Base-by-base conservation (phyloP, 2,113 vertebrate genomes). In the Oryctolagus cuniculus region DNA sequence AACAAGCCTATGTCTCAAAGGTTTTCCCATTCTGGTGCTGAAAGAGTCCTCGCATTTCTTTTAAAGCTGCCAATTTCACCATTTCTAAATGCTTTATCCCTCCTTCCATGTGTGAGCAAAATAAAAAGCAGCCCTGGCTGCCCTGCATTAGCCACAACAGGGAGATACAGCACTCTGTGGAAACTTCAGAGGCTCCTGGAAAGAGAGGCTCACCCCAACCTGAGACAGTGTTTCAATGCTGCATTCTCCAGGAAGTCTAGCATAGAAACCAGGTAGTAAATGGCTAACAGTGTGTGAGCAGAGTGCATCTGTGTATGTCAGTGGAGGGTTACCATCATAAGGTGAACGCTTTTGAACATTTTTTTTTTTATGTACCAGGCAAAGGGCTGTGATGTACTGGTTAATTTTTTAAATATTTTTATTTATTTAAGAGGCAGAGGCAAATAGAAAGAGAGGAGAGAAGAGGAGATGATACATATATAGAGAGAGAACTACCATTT, bases 1-100 rank as follows among this genome's bases (percentile, higher is more conserved):
- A 89, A 95, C 92, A 96, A 96, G 94, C 55, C 83, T 95, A 53
- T 97, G 96, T 96, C 94, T 96, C 97, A 97, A 92, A 96, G 96
- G 96, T 96, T 96, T 97, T 95, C 94, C 95, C 87, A 91, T 92
- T 95, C 80, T 89, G 87, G 91, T 87, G 89, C 78, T 94, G 88
- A 96, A 81, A 89, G 78, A 92, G 82, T 86, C 78, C 74, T 83
- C 87, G 25, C 55, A 79, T 85, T 96, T 93, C 87, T 97, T 90
- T 55, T 92, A 69, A 94, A 94, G 82, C 95, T 97, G 92, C 83
- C 97, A 96, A 95, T 96, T 97, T 94, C 95, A 92, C 85, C 70
- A 91, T 95, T 96, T 91, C 66, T 94, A 91, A 96, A 96, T 91
- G 70, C 29, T 93, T 95, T 94, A 80, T 93, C 53, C 77, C 78